Conservation (phyloP, 2,888 invertebrate genomes). For the Frankliniella intonsa region DNA sequence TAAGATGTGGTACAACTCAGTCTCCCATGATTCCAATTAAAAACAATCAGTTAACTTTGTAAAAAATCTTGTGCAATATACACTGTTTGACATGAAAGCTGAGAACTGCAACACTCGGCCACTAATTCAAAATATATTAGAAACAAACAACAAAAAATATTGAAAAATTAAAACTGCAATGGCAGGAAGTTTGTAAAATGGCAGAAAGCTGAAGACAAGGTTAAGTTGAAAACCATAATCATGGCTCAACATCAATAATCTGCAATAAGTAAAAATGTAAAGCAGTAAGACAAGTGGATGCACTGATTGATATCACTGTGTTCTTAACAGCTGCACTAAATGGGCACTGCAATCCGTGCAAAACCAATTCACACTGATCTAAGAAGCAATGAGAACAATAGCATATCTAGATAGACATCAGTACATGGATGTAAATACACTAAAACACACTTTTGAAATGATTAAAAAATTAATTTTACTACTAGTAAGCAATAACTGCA, state of each 20-base stretch:
- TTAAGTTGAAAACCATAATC: neutral
- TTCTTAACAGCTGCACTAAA: neutral
- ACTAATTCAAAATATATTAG: conserved; percentile 29
- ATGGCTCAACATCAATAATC: neutral
- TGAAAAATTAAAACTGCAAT: conserved; percentile 16
- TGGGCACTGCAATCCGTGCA: conserved; percentile 17
- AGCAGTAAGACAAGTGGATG: neutral
- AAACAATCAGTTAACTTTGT: conserved; percentile 9
- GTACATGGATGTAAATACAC: conserved; percentile 40
- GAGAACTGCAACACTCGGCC: neutral
- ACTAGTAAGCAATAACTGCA: conserved; percentile 7
- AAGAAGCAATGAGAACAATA: neutral
- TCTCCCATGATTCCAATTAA: neutral
- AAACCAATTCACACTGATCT: neutral
- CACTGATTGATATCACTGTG: neutral
- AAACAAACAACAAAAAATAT: conserved; percentile 27
- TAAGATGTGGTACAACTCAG: neutral
- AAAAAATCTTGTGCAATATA: conserved; percentile 44
- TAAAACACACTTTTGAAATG: conserved; percentile 37
- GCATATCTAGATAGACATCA: neutral
- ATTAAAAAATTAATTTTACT: conserved; percentile 37
- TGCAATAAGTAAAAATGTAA: neutral
- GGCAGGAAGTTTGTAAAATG: neutral
- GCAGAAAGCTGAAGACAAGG: neutral
- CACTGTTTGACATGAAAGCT: neutral